phyloP scores from a whole-genome alignment of 2,797 vertebrate genomes.

The Loris lydekkerianus region DNA sequence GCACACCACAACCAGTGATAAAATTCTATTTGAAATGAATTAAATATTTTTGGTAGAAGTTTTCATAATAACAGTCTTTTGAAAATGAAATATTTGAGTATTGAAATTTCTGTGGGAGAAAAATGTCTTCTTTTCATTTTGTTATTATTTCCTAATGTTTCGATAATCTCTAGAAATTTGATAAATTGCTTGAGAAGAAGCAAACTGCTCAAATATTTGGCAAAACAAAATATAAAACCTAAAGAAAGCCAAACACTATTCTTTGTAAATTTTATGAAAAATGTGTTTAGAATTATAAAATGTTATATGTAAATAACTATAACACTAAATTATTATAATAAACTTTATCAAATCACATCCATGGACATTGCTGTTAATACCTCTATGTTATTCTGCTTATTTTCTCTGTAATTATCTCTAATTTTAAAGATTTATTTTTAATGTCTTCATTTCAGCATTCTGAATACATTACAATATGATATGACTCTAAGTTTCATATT shows the following conservation, averaged over 20 bases:
- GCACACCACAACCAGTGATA: background rate
- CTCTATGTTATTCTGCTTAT: background rate
- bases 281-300: slow-evolving; percentile 73
- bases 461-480: background rate
- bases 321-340: slow-evolving; percentile 51
- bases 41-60: slow-evolving; percentile 38
- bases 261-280: slow-evolving; percentile 67
- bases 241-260: slow-evolving; percentile 77
- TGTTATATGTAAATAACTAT: background rate
- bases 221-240: slow-evolving; percentile 71
- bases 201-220: slow-evolving; percentile 67
- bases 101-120: slow-evolving; percentile 21
- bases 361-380: background rate
- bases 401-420: slow-evolving; percentile 24
- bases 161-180: slow-evolving; percentile 78
- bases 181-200: slow-evolving; percentile 76
- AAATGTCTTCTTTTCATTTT: slow-evolving; percentile 39
- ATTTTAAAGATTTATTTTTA: slow-evolving; percentile 33
- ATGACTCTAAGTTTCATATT: background rate
- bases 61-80: slow-evolving; percentile 23
- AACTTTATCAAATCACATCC: background rate
- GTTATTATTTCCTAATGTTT: slow-evolving; percentile 80
- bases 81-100: slow-evolving; percentile 35
- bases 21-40: background rate
- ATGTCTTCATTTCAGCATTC: background rate